Evolutionary conservation across 2,888 invertebrate species (phyloP), one percentile per base, ranked within the genome.

Genomic region (Odontocerum albicorne): DNA sequence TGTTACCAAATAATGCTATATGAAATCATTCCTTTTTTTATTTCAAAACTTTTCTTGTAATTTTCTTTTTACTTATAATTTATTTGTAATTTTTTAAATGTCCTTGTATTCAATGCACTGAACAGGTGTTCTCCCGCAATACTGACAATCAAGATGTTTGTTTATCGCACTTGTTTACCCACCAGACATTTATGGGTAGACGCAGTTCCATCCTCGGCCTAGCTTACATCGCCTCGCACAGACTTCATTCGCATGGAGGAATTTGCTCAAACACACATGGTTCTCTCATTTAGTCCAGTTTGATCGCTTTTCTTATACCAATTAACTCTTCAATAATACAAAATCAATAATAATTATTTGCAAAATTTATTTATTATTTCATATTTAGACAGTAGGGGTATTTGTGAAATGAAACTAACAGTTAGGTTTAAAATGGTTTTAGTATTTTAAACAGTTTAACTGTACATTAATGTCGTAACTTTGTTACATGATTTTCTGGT

Each of bases 131-230:
- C 67, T 75, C 78, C 47, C 72, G 73, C 58, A 66, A 67, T 54
- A 63, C 63, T 36, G 64, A 68, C 47, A 67, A 70, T 62, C 68
- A 66, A 62, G 66, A 70, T 49, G 70, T 69, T 65, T 79, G 79
- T 66, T 68, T 79, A 65, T 70, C 77, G 13, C 80, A 80, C 64
- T 72, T 80, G 59, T 76, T 78, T 65, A 79, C 79, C 15, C 77
- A 79, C 64, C 77, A 78, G 67, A 76, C 76, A 42, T 79, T 80
- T 68, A 66, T 68, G 60, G 68, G 67, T 62, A 68, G 70, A 63
- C 32, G 51, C 13, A 71, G 72, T 53, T 71, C 75, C 61, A 73
- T 79, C 31, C 70, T 79, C 64, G 79, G 80, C 59, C 68, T 80
- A 63, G 79, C 77, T 33, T 80, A 79, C 65, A 76, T 79, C 60